Evolutionary conservation across 2,888 invertebrate genomes (phyloP), one percentile per base, ranked within the genome.

Genomic region (Hecatera dysodea): DNA sequence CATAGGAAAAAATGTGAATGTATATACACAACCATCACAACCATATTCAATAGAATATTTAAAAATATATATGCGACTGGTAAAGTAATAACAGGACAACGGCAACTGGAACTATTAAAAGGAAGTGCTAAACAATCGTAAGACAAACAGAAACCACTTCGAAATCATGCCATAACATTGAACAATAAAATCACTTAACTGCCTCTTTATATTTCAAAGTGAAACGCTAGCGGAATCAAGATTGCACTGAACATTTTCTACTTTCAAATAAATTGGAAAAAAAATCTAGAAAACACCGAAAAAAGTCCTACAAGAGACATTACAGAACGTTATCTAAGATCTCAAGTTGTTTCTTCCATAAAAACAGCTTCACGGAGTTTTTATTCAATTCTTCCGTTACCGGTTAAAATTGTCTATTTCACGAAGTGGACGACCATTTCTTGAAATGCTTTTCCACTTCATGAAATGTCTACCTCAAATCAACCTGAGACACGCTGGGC

Each of bases 201-300:
- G 29, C 39, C 64, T 24, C 48, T 72, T 72, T 64, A 72, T 71
- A 72, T 72, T 62, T 53, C 2, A 33, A 67, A 72, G 65, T 72
- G 61, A 61, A 70, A 61, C 72, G 64, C 64, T 42, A 55, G n/a
- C n/a, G 9, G 12, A 79, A 79, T 79, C 67, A 70, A 80, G 75
- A 69, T 80, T 33, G 70, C 46, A 74, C 57, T 24, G 17, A 70
- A 62, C 57, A 67, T 50, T 79, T 59, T 29, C 44, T 55, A 66
- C 55, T 69, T 69, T 67, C 66, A 78, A 75, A 75, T 65, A 79
- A 80, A 79, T 80, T 80, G 65, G 71, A 80, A 71, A 60, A n/a
- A 46, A 56, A 72, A 66, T 81, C 56, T 57, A 69, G 67, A 67
- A 65, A 65, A 57, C 55, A 17, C 27, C 46, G 46, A 64, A 68